These are phyloP conservation scores for Clunio marinus DNA, from an alignment of 2,888 invertebrate genomes.

Conservation along the genomic window DNA sequence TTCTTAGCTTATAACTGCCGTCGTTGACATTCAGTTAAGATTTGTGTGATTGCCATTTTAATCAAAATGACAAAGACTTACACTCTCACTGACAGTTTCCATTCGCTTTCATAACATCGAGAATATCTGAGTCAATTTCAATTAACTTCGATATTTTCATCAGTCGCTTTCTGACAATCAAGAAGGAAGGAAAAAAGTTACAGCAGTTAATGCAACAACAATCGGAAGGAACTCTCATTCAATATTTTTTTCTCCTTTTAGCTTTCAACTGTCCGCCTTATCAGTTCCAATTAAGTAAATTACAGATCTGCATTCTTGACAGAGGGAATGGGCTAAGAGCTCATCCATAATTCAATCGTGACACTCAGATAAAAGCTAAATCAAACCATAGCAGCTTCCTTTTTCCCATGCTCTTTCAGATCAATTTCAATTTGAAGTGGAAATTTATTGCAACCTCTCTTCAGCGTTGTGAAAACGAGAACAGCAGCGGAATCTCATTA, in stretches of 20 bases:
- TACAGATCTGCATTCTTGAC: constrained; percentile 22
- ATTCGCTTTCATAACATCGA: neutral
- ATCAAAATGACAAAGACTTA: constrained; percentile 6
- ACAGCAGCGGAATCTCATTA: constrained; percentile 9
- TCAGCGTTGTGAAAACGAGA: neutral
- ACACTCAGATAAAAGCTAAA: neutral
- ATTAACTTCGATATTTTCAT: constrained; percentile 13
- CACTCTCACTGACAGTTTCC: neutral
- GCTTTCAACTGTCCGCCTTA: neutral
- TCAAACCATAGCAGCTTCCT: constrained; percentile 1
- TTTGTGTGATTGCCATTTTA: constrained; percentile 12
- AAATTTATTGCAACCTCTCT: neutral
- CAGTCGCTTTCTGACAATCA: neutral
- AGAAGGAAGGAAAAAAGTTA: neutral
- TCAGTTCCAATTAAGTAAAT: constrained; percentile 30
- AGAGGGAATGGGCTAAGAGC: neutral
- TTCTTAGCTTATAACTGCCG: neutral
- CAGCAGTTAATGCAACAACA: constrained; percentile 12
- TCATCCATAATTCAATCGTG: constrained; percentile 32
- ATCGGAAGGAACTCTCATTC: constrained; percentile 5
- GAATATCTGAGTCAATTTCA: constrained; percentile 17
- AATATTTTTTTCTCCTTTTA: too few relatives aligned
- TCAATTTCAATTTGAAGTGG: constrained; percentile 25
- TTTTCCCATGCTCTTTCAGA: neutral
- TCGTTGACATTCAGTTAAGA: neutral